Base-by-base conservation (phyloP, 2,797 vertebrate species). In the Moxostoma hubbsi region DNA sequence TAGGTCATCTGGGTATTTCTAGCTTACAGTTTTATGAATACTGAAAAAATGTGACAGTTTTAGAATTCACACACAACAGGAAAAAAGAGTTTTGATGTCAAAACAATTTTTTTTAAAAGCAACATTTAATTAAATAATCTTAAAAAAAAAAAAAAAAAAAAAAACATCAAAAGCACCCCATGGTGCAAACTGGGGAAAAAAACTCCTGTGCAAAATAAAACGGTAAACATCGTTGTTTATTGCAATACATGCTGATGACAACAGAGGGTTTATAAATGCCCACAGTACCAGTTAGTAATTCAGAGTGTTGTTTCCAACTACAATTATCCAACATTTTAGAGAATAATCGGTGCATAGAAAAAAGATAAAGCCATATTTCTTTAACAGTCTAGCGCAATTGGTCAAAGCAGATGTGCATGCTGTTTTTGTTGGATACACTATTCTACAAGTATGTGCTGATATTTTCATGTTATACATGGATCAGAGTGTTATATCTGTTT, bases 201-300 rank as follows among this genome's bases (percentile, higher is more conserved):
- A 13, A 16, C 58, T 58, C 15, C 12, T 15, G 47, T 51, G 18
- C 47, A 51, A 43, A 46, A 55, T 18, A 66, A 45, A 75, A 65
- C 1, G 57, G 15, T 54, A 13, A 73, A 7, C 0, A 47, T 54
- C 9, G 16, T 75, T 43, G 55, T 57, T 75, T 50, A 50, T 36
- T 76, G 46, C 54, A 50, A 15, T 68, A 36, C 64, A 76, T 76
- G 74, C 74, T 58, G 45, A 76, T 76, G 63, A 58, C 74, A 36
- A 45, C 63, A 57, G 53, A 75, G 4, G 7, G 9, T 57, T 76
- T 76, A 67, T 15, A 58, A 10, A 65, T 24, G 6, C 11, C n/a
- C 13, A 36, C 36, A 36, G 36, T 36, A 18, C 50, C 11, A 58
- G 57, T 73, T 73, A 62, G 47, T 62, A 36, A 9, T 46, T 24